Percentiles rank a stretch among this genome's conserved stretches.
These are phyloP conservation scores for Diplodus sargus DNA, from an alignment of 2,797 vertebrate genomes.

Conservation along the genomic window DNA sequence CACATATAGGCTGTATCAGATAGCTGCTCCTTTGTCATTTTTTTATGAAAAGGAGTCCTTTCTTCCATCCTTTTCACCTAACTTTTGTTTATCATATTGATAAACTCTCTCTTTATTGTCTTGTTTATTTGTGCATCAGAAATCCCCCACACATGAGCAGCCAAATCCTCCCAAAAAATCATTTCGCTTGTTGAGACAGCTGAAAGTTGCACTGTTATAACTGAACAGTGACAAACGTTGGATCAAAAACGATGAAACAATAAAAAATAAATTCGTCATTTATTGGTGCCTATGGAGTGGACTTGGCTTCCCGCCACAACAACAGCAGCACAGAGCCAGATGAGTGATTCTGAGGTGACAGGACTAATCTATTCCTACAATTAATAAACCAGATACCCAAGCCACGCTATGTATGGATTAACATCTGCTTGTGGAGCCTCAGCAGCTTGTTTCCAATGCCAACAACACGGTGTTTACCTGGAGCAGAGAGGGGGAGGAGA, in stretches of 20 bases:
- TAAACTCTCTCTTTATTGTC: neutral
- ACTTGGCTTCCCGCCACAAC: neutral
- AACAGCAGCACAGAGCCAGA: conserved; percentile 41
- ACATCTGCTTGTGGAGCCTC: conserved; percentile 74
- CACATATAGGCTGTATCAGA: fast-evolving
- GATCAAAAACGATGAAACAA: neutral
- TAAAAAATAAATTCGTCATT: neutral
- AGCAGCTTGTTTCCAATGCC: conserved; percentile 63
- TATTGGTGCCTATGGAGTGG: neutral
- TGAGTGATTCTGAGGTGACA: conserved; percentile 37
- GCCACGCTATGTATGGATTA: conserved; percentile 83
- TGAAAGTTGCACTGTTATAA: neutral
- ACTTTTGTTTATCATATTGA: neutral
- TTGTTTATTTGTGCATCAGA: neutral
- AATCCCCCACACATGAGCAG: fast-evolving
- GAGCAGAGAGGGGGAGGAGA: conserved; percentile 32
- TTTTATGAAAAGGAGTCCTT: neutral
- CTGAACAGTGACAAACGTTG: neutral
- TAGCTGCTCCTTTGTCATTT: neutral
- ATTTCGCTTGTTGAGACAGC: neutral
- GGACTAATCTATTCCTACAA: conserved; percentile 69
- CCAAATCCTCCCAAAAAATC: fast-evolving
- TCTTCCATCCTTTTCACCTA: neutral
- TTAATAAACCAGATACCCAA: conserved; percentile 80
- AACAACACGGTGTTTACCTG: conserved; percentile 68